These are phyloP conservation scores for Condylura cristata DNA, from an alignment of 2,113 vertebrate species.

Conservation along the genomic window DNA sequence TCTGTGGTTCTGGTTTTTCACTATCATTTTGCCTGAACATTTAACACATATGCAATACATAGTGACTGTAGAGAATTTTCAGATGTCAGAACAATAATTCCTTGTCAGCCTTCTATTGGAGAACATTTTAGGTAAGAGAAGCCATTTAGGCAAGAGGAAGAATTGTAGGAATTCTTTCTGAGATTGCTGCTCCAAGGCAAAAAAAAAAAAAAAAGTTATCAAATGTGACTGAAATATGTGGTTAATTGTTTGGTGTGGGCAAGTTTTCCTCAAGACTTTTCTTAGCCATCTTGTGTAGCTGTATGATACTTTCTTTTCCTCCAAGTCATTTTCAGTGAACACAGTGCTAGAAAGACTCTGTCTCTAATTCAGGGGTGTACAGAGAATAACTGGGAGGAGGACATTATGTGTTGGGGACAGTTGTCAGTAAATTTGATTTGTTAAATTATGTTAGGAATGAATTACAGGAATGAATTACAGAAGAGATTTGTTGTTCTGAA, in stretches of 20 bases:
- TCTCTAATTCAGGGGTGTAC: not conserved
- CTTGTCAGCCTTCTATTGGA: not conserved
- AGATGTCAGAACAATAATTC: not conserved
- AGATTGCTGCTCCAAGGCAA: not conserved
- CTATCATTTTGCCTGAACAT: not conserved
- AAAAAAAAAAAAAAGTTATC: not conserved
- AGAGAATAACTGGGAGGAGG: not conserved
- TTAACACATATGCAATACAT: not conserved
- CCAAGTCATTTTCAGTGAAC: not conserved
- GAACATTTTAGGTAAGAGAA: not conserved
- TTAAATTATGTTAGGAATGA: not conserved
- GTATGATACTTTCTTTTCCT: not conserved
- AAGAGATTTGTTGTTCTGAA: not conserved
- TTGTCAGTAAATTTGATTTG: not conserved
- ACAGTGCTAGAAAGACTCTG: not conserved
- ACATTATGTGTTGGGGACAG: not conserved
- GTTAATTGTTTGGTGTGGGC: slow-evolving; percentile 31
- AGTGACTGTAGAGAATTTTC: not conserved
- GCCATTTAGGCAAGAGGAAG: not conserved
- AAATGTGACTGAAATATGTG: slow-evolving; percentile 7
- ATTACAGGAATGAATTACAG: not conserved
- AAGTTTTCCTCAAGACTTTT: slow-evolving; percentile 23
- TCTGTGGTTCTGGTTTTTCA: slow-evolving; percentile 24
- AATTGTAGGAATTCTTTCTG: not conserved
- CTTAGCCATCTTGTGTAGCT: not conserved